Evolutionary conservation across 2,888 invertebrate genomes (phyloP).

Genomic region (Himalopsyche tibetana): DNA sequence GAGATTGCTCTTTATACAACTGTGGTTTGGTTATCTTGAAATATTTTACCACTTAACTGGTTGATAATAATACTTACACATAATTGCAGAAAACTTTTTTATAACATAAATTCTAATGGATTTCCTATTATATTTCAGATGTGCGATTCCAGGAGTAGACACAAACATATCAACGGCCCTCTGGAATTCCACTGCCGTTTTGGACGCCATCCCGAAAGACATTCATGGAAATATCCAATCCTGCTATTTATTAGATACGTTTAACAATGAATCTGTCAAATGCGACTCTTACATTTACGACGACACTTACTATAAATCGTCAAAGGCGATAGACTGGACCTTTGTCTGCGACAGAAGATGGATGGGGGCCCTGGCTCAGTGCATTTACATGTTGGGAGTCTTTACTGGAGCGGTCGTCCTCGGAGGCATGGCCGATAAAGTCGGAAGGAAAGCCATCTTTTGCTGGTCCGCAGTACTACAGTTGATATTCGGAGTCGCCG

Average conservation of each 20-base stretch:
- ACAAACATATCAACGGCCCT: conserved; percentile 73
- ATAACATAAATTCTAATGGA: not conserved
- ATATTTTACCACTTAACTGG: not conserved
- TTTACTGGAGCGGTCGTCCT: conserved; percentile 89
- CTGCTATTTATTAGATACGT: conserved; percentile 77
- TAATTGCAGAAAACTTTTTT: not conserved
- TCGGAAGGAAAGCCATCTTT: conserved; percentile 88
- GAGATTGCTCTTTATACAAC: too few relatives aligned
- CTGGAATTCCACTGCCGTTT: conserved; percentile 77
- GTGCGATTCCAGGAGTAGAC: conserved; percentile 78
- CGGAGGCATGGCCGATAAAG: conserved; percentile 89
- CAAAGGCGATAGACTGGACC: conserved; percentile 88
- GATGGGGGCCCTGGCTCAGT: conserved; percentile 89
- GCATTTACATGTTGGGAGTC: conserved; percentile 89
- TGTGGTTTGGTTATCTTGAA: too few relatives aligned
- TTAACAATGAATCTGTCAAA: conserved; percentile 70
- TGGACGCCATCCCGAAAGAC: conserved; percentile 78
- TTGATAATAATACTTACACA: not conserved
- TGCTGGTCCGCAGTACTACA: conserved; percentile 88
- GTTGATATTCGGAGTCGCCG: conserved; percentile 82
- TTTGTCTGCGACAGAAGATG: conserved; percentile 87
- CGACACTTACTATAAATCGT: conserved; percentile 82
- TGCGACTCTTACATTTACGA: conserved; percentile 84
- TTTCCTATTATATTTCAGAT: conserved; percentile 73
- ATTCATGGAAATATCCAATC: conserved; percentile 79